Evolutionary conservation across 2,113 vertebrate genomes (phyloP), one percentile per base, ranked within the genome.

Genomic region (Dasypus novemcinctus): DNA sequence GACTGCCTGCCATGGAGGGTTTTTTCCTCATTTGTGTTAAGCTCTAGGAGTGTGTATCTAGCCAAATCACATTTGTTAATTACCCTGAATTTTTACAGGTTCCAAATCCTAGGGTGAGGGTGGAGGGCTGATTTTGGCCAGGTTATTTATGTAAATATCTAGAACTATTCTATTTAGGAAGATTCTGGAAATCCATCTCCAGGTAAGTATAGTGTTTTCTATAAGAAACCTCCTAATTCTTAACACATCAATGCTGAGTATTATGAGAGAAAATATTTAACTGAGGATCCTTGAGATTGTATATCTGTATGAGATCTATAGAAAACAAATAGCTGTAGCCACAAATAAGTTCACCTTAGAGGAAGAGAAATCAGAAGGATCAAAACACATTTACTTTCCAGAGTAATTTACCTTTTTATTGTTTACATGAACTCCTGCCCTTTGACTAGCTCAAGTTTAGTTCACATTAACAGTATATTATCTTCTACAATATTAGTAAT

Each of bases 251-350:
- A 9, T 43, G 54, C 31, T 69, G 54, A 92, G 5, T 79, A 66
- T 80, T 93, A 82, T 43, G 49, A 93, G 15, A 61, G 38, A 54
- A 95, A 94, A 68, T 52, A 87, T 72, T 93, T 79, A 82, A 93
- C 54, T 54, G 43, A 79, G 25, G 41, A 82, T 29, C 0, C 79
- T 90, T 57, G 36, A 86, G 36, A 11, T n/a, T 57, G 7, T 82
- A 33, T 88, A 69, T 97, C 80, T 81, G 9, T 66, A 25, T 49
- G 86, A 86, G 27, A 91, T 95, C 64, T 72, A 12, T 41, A 29
- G 64, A 76, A 94, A 95, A 84, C 46, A 75, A 83, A 87, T 86
- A 90, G 57, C 43, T 63, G 11, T 90, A 86, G 43, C 82, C 25
- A 89, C 43, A 97, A 86, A 64, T 57, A 92, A 46, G 41, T 43